These are phyloP conservation scores for Phyto melanocephala DNA, from an alignment of 2,888 invertebrate species.

Conservation along the genomic window DNA sequence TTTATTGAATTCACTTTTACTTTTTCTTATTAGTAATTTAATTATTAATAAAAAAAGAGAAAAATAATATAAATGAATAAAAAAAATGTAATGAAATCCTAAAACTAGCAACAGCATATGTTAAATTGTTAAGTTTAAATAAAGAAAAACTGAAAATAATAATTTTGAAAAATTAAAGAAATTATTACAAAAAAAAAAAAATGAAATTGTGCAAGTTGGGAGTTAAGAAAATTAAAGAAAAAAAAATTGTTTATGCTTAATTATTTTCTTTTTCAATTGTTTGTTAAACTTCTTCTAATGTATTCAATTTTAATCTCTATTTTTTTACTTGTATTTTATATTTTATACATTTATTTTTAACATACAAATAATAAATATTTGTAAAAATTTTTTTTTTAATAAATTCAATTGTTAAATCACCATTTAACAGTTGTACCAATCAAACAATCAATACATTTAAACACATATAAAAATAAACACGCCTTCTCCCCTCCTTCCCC, in stretches of 20 bases:
- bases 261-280: constrained; percentile 45
- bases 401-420: constrained; percentile 29
- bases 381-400: not conserved
- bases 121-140: constrained; percentile 64
- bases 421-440: constrained; percentile 38
- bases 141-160: constrained; percentile 12
- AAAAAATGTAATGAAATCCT: constrained; percentile 10
- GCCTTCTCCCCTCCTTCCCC: not conserved
- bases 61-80: constrained; percentile 15
- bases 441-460: constrained; percentile 45
- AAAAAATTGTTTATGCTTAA: constrained; percentile 42
- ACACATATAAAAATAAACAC: not conserved
- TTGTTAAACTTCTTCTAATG: constrained; percentile 50
- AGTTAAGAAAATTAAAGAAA: constrained; percentile 14
- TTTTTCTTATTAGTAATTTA: constrained; percentile 56
- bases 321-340: constrained; percentile 14
- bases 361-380: constrained; percentile 22
- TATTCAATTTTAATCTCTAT: constrained; percentile 25
- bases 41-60: constrained; percentile 32
- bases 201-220: constrained; percentile 45
- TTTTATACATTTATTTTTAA: constrained; percentile 17
- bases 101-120: constrained; percentile 55
- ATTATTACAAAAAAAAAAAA: not conserved
- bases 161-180: constrained; percentile 36
- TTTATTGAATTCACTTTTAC: not conserved